A percentile compares a stretch with the other conserved stretches of the same genome.
Conservation (phyloP, 2,888 invertebrate species). For the Drosophila setosimentum region DNA sequence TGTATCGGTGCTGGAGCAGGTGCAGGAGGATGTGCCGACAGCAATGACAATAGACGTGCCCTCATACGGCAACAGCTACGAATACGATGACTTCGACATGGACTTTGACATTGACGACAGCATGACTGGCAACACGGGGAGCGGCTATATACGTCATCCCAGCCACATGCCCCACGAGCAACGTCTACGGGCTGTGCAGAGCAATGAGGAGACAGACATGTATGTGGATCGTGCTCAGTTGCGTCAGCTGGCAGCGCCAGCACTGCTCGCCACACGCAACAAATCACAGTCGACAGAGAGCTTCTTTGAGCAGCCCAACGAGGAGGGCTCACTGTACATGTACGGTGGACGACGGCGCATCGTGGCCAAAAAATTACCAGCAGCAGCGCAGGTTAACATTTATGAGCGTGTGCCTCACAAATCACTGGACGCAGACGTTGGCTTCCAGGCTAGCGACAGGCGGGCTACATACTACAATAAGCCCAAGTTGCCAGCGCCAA, state of each 20-base stretch:
- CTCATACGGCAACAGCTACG: conserved; percentile 61
- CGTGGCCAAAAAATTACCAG: conserved; percentile 66
- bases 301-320: conserved; percentile 84
- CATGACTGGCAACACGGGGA: conserved; percentile 17
- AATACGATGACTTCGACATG: conserved; percentile 74
- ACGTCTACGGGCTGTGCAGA: conserved; percentile 25
- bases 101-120: conserved; percentile 75
- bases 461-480: conserved; percentile 48
- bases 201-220: conserved; percentile 48
- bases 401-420: conserved; percentile 80
- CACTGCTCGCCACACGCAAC: conserved; percentile 66
- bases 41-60: conserved; percentile 44
- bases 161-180: conserved; percentile 36
- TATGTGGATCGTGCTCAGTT: conserved; percentile 69
- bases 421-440: conserved; percentile 54
- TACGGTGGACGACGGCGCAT: conserved; percentile 82
- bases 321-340: conserved; percentile 82
- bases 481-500: conserved; percentile 77
- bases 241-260: conserved; percentile 62
- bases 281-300: conserved; percentile 85
- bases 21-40: conserved; percentile 53
- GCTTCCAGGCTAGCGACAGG: conserved; percentile 23
- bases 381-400: conserved; percentile 71
- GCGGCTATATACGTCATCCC: conserved; percentile 31
- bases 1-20: conserved; percentile 76